phyloP scores from a whole-genome alignment of 2,797 vertebrate genomes.

The Chiroxiphia lanceolata region DNA sequence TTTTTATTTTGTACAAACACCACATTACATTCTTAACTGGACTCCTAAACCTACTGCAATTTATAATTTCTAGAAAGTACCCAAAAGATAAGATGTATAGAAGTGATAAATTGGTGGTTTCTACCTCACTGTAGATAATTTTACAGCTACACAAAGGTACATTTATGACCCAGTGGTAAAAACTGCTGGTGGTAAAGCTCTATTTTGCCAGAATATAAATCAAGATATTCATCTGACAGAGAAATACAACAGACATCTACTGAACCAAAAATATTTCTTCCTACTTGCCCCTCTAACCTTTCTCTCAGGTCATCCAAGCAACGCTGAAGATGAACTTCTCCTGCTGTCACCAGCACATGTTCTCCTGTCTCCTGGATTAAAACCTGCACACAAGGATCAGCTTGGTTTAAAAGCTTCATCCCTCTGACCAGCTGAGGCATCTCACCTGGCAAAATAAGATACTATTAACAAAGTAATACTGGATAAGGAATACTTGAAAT shows the following conservation, averaged over 20 bases:
- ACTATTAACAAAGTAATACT: background rate
- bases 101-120: background rate
- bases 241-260: constrained; percentile 2
- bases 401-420: constrained; percentile 96
- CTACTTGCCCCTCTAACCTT: constrained; percentile 78
- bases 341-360: constrained; percentile 94
- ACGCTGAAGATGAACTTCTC: constrained; percentile 95
- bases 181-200: background rate
- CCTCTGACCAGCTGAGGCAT: constrained; percentile 94
- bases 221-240: background rate
- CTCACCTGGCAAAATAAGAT: constrained; percentile 80
- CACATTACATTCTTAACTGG: background rate
- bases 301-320: constrained; percentile 94
- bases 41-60: background rate
- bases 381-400: constrained; percentile 93
- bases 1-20: background rate
- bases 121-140: background rate
- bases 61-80: background rate
- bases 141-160: constrained; percentile 41
- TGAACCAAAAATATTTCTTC: constrained; percentile 19
- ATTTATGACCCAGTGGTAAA: background rate
- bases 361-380: constrained; percentile 97
- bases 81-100: background rate
- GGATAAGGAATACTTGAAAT: background rate
- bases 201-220: constrained; percentile 31